Evolutionary conservation across 1,140 invertebrate genomes (phyloP), one percentile per base, ranked within the genome.

Genomic region (Dendrolimus punctatus): DNA sequence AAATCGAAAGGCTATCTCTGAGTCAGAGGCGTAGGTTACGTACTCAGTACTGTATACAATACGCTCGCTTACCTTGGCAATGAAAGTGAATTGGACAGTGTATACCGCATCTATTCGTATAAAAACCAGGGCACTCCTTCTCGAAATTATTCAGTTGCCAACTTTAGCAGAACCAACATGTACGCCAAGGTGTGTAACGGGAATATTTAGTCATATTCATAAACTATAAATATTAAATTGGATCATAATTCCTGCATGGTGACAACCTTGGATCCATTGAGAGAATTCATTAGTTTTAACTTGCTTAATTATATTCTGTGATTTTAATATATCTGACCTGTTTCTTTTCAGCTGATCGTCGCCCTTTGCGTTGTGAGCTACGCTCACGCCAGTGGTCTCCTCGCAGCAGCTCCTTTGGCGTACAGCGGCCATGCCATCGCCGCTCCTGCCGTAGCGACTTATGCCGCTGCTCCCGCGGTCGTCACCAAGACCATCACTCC

Each of bases 131-230:
- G 73, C 74, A 73, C 57, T 67, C 62, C 64, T 66, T 63, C 53
- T 51, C 65, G 57, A 78, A 75, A 83, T 80, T 82, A 85, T 84
- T 84, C 79, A 85, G 79, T 84, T 84, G 60, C 82, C 80, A 82
- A 73, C 77, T 68, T 66, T 72, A 74, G 68, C 66, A 72, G 67
- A 63, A 80, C 64, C 73, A 84, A 82, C 80, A 85, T 85, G 82
- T 85, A 76, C 82, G 77, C 80, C 65, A 85, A 85, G 82, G 82
- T 85, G 66, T 64, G 79, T 80, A 10, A 57, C 39, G 42, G 38
- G 38, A 23, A 23, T 23, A 23, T 23, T 23, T 23, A 1, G 23
- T 23, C 3, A 23, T 23, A 23, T 23, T 23, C 23, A 23, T 23
- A 23, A 23, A 1, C 23, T 23, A 23, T 23, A 23, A 23, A 23